Evolutionary conservation across 1,140 invertebrate species (phyloP), one percentile per base, ranked within the genome.

Genomic region (Nixonia krombeini): DNA sequence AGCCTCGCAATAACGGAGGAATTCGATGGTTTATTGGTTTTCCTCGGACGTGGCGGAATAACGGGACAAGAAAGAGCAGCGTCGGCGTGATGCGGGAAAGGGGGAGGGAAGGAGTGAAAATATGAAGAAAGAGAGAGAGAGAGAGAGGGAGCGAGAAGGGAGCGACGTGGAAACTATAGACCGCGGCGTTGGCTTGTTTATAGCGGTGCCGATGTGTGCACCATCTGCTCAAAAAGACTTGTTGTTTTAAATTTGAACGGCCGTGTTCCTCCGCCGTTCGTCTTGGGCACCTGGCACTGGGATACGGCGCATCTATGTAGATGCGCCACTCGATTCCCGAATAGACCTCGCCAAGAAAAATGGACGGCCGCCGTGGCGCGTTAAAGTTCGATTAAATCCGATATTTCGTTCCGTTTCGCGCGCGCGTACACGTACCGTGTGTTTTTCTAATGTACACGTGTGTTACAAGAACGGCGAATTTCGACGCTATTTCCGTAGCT

Each of bases 11-110:
- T 79, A 82, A 70, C 79, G 70, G 63, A 73, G 75, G 75, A 84
- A 84, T 84, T 82, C 79, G 79, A 82, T 82, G 78, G 79, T 84
- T 82, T 84, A 82, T 82, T 83, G 80, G 79, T 75, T 82, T 82
- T 80, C 59, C 74, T 82, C 72, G 78, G 74, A 82, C 78, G 79
- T 82, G 80, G 76, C 61, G 68, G 76, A 77, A 81, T 68, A 81
- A 81, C 63, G 74, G 68, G 55, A 63, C 66, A 66, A 74, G 70
- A 62, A 58, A 71, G 56, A 62, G 58, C 28, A 58, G n/a, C n/a
- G n/a, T n/a, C n/a, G n/a, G n/a, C n/a, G n/a, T n/a, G n/a, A n/a
- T n/a, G n/a, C 26, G 25, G 38, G 50, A 66, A 55, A 57, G 55
- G 44, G 44, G 45, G 38, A 47, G 28, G 44, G 46, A 28, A 41